Percentiles rank a stretch among this genome's conserved stretches.
Conservation (phyloP, 1,140 invertebrate genomes). For the Neelides sp. region DNA sequence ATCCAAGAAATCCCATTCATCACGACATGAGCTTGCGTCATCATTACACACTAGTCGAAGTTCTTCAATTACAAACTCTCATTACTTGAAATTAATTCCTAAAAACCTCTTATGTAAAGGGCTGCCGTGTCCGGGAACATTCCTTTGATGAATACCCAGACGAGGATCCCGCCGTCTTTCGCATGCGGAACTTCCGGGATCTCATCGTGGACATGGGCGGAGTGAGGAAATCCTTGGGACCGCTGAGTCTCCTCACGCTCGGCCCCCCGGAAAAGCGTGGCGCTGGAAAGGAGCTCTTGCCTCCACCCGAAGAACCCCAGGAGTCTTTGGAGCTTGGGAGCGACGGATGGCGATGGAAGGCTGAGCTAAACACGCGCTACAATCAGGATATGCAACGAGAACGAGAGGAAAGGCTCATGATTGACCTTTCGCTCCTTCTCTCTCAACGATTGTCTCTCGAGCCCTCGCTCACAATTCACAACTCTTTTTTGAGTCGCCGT, state of each 20-base stretch:
- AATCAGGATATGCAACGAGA: constrained; percentile 74
- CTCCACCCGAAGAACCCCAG: background rate
- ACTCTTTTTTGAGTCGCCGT: constrained; percentile 12
- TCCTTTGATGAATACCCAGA: constrained; percentile 42
- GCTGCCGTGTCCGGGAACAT: constrained; percentile 52
- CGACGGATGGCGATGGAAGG: constrained; percentile 44
- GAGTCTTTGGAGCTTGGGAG: background rate
- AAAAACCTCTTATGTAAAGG: constrained; percentile 31
- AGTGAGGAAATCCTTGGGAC: constrained; percentile 4
- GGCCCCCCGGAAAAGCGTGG: too few species aligned
- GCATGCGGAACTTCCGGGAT: constrained; percentile 44
- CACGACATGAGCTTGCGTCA: too few species aligned
- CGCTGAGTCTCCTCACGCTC: too few species aligned
- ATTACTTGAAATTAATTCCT: too few species aligned
- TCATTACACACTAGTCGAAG: too few species aligned
- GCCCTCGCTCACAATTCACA: background rate
- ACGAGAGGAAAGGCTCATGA: constrained; percentile 58
- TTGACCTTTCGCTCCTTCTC: constrained; percentile 52
- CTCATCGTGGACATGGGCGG: constrained; percentile 39
- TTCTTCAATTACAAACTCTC: too few species aligned
- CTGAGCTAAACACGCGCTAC: constrained; percentile 56
- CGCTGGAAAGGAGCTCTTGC: constrained; percentile 1
- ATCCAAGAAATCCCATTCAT: too few species aligned
- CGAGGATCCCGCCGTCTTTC: constrained; percentile 42
- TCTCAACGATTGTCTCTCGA: constrained; percentile 37